Evolutionary conservation across 2,888 invertebrate genomes (phyloP).

Genomic region (Andrena hattorfiana): DNA sequence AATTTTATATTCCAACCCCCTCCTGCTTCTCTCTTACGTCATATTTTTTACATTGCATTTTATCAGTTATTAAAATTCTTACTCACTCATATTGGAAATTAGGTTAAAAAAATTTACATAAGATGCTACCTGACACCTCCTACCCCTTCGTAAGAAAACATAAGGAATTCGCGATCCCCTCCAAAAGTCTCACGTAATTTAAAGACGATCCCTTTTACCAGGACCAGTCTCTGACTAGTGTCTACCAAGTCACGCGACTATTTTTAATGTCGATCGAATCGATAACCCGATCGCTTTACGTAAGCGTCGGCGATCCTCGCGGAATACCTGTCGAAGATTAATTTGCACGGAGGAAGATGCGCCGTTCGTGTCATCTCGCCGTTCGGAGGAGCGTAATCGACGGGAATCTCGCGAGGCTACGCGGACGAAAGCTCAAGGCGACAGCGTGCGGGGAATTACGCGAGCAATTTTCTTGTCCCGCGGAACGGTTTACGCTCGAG

Average conservation of each 20-base stretch:
- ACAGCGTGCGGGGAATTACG: constrained; percentile 2
- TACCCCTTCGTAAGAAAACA: neutral
- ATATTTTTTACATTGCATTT: too few species aligned
- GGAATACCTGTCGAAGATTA: neutral
- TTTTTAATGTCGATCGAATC: constrained; percentile 61
- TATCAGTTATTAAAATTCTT: too few species aligned
- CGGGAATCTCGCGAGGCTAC: constrained; percentile 11
- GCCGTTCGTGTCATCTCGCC: neutral
- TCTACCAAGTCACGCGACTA: constrained; percentile 18
- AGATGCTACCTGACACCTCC: too few species aligned
- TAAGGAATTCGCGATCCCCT: neutral
- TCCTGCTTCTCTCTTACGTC: too few species aligned
- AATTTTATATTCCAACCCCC: too few species aligned
- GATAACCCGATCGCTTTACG: constrained; percentile 34
- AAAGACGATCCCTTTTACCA: neutral
- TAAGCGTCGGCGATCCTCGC: constrained; percentile 29
- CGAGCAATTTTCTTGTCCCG: constrained; percentile 35
- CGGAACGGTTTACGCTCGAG: constrained; percentile 37
- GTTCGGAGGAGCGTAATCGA: constrained; percentile 20
- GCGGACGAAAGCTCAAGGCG: constrained; percentile 32
- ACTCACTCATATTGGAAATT: too few species aligned
- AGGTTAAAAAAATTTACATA: too few species aligned
- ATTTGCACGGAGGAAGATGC: neutral
- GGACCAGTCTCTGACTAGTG: neutral
- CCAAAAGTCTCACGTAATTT: neutral